These are phyloP conservation scores for Goniozus legneri DNA, from an alignment of 1,140 invertebrate genomes.

Conservation along the genomic window DNA sequence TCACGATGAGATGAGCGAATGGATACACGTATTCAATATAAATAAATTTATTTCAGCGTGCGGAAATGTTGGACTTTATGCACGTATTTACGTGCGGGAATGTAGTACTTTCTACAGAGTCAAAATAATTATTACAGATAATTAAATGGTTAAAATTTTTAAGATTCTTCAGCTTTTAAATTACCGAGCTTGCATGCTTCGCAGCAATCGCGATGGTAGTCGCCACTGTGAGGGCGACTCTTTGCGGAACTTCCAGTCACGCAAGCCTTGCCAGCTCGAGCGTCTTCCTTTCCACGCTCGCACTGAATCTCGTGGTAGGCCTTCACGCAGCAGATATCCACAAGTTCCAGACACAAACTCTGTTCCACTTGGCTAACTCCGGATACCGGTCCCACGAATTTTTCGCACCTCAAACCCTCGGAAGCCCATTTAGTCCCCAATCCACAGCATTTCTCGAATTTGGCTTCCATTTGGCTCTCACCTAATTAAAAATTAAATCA, in stretches of 20 bases:
- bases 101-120: too few relatives aligned
- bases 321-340: conserved; percentile 56
- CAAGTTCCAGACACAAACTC: conserved; percentile 51
- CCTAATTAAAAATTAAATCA: too few relatives aligned
- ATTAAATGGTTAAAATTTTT: too few relatives aligned
- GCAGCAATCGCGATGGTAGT: conserved; percentile 56
- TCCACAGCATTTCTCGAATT: conserved; percentile 55
- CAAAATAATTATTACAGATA: too few relatives aligned
- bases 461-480: conserved; percentile 35
- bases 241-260: not conserved
- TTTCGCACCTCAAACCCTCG: conserved; percentile 50
- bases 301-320: conserved; percentile 46
- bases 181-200: conserved; percentile 57
- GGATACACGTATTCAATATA: too few relatives aligned
- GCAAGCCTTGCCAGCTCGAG: conserved; percentile 48
- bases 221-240: conserved; percentile 17
- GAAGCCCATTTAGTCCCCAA: conserved; percentile 52
- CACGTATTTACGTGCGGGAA: too few relatives aligned
- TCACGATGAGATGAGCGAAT: too few relatives aligned
- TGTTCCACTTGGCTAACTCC: conserved; percentile 50
- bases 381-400: conserved; percentile 49
- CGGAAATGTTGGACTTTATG: too few relatives aligned
- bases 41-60: too few relatives aligned
- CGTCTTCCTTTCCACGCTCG: conserved; percentile 51
- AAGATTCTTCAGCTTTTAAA: too few relatives aligned